Evolutionary conservation across 2,888 invertebrate species (phyloP).

Genomic region (Xestia sexstrigata): DNA sequence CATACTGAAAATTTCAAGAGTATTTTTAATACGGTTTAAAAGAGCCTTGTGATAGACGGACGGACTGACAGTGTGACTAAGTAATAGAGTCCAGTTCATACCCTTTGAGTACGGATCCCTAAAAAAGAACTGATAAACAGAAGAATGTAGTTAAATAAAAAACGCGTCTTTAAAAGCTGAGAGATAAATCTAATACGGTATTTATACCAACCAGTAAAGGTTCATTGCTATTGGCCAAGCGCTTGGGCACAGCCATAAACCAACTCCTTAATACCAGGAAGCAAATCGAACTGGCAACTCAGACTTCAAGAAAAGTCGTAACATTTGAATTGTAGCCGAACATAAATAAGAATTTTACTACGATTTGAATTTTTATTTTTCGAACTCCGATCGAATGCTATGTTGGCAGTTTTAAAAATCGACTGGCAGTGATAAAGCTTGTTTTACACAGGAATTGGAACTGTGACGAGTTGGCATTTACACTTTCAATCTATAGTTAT

Average conservation of each 20-base stretch:
- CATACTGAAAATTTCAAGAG: too few species aligned
- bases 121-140: neutral
- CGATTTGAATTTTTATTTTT: conserved; percentile 66
- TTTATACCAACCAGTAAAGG: conserved; percentile 66
- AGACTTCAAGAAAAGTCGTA: conserved; percentile 69
- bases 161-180: neutral
- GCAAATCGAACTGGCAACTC: conserved; percentile 72
- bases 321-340: conserved; percentile 76
- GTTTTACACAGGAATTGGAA: conserved; percentile 10
- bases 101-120: neutral
- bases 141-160: neutral
- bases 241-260: conserved; percentile 73
- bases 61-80: neutral
- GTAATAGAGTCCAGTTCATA: neutral
- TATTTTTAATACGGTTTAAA: neutral
- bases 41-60: neutral
- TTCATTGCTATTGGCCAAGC: conserved; percentile 73
- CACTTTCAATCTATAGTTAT: neutral
- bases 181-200: conserved; percentile 37
- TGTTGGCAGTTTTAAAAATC: conserved; percentile 42
- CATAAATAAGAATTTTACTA: conserved; percentile 71
- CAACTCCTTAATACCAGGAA: conserved; percentile 73
- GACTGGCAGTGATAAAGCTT: conserved; percentile 9
- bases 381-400: conserved; percentile 31
- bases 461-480: conserved; percentile 8